Evolutionary conservation across 2,888 invertebrate species (phyloP).

Genomic region (Schizotus pectinicornis): DNA sequence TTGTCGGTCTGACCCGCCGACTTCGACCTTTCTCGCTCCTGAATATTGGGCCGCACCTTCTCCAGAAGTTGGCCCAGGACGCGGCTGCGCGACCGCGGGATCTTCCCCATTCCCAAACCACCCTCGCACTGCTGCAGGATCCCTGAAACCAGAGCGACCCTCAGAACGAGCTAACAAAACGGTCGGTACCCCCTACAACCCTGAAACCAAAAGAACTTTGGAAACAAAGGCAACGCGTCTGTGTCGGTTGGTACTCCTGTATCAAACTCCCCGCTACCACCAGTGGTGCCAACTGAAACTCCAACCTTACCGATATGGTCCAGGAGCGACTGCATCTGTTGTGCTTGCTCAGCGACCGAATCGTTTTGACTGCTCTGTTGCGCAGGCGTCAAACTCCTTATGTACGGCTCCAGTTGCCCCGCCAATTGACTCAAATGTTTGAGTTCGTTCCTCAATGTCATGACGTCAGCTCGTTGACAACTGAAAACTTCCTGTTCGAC

Average conservation of each 20-base stretch:
- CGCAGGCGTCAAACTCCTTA: conserved; percentile 62
- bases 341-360: conserved; percentile 55
- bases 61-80: conserved; percentile 65
- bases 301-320: conserved; percentile 60
- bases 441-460: conserved; percentile 68
- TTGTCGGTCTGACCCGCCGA: conserved; percentile 53
- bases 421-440: conserved; percentile 68
- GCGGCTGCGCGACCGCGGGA: conserved; percentile 57
- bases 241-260: no score
- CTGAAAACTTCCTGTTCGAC: conserved; percentile 70
- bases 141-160: no score
- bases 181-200: no score
- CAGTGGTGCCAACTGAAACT: not conserved
- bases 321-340: conserved; percentile 62
- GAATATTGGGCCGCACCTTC: conserved; percentile 59
- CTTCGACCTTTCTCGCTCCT: conserved; percentile 55
- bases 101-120: conserved; percentile 47
- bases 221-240: no score
- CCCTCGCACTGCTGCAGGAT: conserved; percentile 52
- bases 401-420: conserved; percentile 70
- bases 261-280: no score
- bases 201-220: no score
- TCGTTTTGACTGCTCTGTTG: conserved; percentile 42
- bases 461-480: conserved; percentile 69
- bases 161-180: no score